Base-by-base conservation (phyloP, 2,888 invertebrate genomes). In the Ypsolopha sequella region DNA sequence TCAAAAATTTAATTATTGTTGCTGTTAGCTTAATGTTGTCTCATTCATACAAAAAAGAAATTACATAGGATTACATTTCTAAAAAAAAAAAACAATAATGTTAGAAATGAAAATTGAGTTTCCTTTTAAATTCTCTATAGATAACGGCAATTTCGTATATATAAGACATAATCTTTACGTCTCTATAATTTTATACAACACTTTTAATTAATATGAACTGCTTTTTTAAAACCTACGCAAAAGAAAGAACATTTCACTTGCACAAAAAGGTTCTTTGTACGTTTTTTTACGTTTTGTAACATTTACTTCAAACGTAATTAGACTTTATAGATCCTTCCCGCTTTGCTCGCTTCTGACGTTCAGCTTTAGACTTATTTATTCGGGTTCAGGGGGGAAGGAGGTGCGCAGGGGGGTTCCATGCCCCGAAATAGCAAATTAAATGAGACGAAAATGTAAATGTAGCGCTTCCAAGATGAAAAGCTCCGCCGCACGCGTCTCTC, bases 391-490 rank as follows among this genome's bases (percentile, higher is more conserved):
- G 69, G 66, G 64, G 61, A 56, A 24, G 58, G 68, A 70, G 66
- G 64, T 51, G 58, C 53, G 56, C 52, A 54, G 54, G 63, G n/a
- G 59, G 65, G 63, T 67, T 66, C 52, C 44, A 65, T 73, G 70
- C 77, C 81, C 76, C 82, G 81, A 86, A 86, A 86, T 86, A 86
- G 86, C 86, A 84, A 84, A 85, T 86, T n/a, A 86, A 86, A 86
- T 86, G 86, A 86, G 86, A 84, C 86, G 86, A 86, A 86, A 86
- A 86, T 86, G 86, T 86, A 86, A 86, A 86, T 86, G 86, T 84
- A 79, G 80, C 82, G 86, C 80, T 84, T 81, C 80, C 76, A 77
- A 86, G 82, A 86, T 85, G 86, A 86, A 86, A 85, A 85, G 84
- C 84, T n/a, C 72, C 70, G 74, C 76, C 80, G 81, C 73, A 70